A percentile compares a stretch with the other conserved stretches of the same genome.
Evolutionary conservation across 2,888 invertebrate genomes (phyloP).

Genomic region (Cheilosia urbana): DNA sequence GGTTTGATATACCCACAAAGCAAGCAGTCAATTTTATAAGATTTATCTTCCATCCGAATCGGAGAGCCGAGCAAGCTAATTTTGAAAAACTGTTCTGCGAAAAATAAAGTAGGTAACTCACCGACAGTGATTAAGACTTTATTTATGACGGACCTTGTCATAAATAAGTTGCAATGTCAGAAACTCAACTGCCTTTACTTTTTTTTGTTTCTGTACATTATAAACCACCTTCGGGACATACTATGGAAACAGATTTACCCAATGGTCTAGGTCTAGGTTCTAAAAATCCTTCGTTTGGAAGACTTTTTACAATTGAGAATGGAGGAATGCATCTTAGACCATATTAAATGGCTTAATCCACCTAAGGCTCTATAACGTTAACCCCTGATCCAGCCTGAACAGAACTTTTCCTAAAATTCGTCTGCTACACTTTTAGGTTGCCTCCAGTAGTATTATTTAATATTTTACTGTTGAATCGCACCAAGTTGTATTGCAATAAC

Average conservation of each 20-base stretch:
- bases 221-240: slow-evolving; percentile 1
- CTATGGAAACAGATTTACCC: background rate
- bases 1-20: slow-evolving; percentile 1
- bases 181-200: slow-evolving; percentile 38
- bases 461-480: no score
- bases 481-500: no score
- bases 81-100: slow-evolving; percentile 5
- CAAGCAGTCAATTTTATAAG: slow-evolving; percentile 12
- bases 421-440: no score
- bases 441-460: no score
- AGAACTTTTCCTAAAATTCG: no score
- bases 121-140: slow-evolving; percentile 47
- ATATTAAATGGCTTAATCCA: no score
- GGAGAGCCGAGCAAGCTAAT: background rate
- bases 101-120: slow-evolving; percentile 23
- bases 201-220: slow-evolving; percentile 17
- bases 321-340: no score
- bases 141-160: slow-evolving; percentile 57
- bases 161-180: slow-evolving; percentile 61
- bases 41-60: slow-evolving; percentile 12
- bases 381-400: no score
- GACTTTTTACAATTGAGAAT: no score
- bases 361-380: no score
- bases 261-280: no score
- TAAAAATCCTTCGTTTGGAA: no score